Evolutionary conservation across 2,797 vertebrate species (phyloP).

Genomic region (Leptoclinus maculatus): DNA sequence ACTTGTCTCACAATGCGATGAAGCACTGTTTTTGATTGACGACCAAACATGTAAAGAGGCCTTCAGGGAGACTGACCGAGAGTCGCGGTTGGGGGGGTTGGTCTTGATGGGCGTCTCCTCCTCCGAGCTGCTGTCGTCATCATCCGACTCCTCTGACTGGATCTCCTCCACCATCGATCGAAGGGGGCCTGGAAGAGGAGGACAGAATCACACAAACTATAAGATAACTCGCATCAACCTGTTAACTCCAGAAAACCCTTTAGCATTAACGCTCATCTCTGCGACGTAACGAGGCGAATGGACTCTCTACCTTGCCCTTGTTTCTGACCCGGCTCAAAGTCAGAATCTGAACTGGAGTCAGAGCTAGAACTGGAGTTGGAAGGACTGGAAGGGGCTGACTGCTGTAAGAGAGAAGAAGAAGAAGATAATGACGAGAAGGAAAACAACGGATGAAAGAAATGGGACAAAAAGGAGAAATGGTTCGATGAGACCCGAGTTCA

Average conservation of each 20-base stretch:
- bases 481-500: not conserved
- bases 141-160: slow-evolving; percentile 95
- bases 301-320: slow-evolving; percentile 86
- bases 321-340: slow-evolving; percentile 97
- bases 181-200: slow-evolving; percentile 81
- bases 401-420: slow-evolving; percentile 61
- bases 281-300: not conserved
- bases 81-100: slow-evolving; percentile 90
- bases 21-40: not conserved
- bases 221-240: not conserved
- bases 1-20: not conserved
- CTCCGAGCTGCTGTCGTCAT: slow-evolving; percentile 95
- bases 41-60: not conserved
- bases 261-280: not conserved
- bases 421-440: not conserved
- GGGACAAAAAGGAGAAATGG: not conserved
- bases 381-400: slow-evolving; percentile 93
- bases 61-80: slow-evolving; percentile 85
- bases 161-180: slow-evolving; percentile 97
- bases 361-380: slow-evolving; percentile 96
- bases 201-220: not conserved
- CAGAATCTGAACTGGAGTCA: slow-evolving; percentile 96
- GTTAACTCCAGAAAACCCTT: not conserved
- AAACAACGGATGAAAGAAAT: slow-evolving; percentile 73
- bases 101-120: slow-evolving; percentile 92